Base-by-base conservation (phyloP, 2,888 invertebrate genomes). In the Andrena chrysosceles region DNA sequence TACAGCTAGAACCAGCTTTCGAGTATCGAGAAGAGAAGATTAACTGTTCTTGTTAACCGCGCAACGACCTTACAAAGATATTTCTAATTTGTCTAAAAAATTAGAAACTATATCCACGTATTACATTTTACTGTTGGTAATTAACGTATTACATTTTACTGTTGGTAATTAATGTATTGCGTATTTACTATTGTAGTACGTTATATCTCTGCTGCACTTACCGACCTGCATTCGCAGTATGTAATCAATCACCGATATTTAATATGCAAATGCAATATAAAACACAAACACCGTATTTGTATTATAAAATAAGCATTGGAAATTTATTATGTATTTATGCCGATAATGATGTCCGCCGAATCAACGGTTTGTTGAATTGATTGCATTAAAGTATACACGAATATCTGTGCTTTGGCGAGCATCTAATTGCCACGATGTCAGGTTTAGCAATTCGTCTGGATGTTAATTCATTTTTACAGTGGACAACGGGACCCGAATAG, bases 391-490 rank as follows among this genome's bases (percentile, higher is more conserved):
- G 66, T 70, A 54, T 56, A 20, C n/a, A 1, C 16, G 16, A 42
- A 16, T 6, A 16, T 62, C 56, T 49, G 49, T 66, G 26, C 62
- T 13, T 42, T 60, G 59, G 64, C 69, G 42, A 67, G 63, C 66
- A 72, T 77, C 35, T 75, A 66, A 72, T 84, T 52, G 68, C 23
- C 60, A 64, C 66, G 60, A 75, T 71, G 74, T 78, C 62, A 60
- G 68, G 68, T 77, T 82, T 85, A 78, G 67, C 73, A 64, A 73
- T 77, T 84, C 78, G 67, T 70, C 76, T 31, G 81, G 86, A 86
- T 85, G 88, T 89, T 89, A 90, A 90, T 90, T 87, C 85, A 79
- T 87, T 90, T 89, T 85, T 84, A 77, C 73, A 83, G 75, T 77
- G 83, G 87, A 87, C 90, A 87, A 83, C 83, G 59, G 71, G 59